Evolutionary conservation across 1,140 invertebrate genomes (phyloP), one percentile per base, ranked within the genome.

Genomic region (Drosophila lacertosa): DNA sequence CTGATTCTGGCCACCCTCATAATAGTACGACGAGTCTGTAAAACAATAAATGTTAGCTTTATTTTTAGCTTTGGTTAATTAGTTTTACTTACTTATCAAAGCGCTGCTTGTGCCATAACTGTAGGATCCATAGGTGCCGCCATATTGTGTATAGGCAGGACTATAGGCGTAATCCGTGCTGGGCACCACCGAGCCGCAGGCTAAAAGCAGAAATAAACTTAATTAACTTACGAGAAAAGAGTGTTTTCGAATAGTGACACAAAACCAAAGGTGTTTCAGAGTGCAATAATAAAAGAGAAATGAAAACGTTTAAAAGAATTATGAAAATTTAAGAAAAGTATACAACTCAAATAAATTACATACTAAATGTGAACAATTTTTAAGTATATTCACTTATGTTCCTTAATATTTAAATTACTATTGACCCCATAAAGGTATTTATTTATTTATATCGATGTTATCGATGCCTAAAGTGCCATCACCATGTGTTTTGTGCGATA

Each of bases 121-220:
- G 79, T 96, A 96, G 11, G 94, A 93, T 54, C 94, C 94, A 79
- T 96, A 96, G 7, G 95, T 92, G 57, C 94, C 92, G 37, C 95
- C 93, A 91, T 96, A 96, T 89, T 96, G 95, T 65, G 94, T 94
- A 90, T 96, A 96, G 3, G 95, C 94, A 26, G 95, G 94, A 81
- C 93, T 95, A 91, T 96, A 96, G 15, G 94, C 93, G 86, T 96
- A 96, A 86, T 96, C 95, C 15, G 90, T 89, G 26, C 90, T 93
- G 67, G 93, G 92, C 35, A 94, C 93, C 22, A 93, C 93, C 5
- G 93, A 92, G 10, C 93, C 93, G 70, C 94, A 94, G 77, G 94
- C 94, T 94, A 29, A 18, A 77, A 72, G 24, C 9, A 7, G 37
- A 15, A 18, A 59, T 5, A 26, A n/a, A 42, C 33, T 6, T 20